Base-by-base conservation (phyloP, 2,113 vertebrate genomes). In the Syrrhaptes paradoxus region DNA sequence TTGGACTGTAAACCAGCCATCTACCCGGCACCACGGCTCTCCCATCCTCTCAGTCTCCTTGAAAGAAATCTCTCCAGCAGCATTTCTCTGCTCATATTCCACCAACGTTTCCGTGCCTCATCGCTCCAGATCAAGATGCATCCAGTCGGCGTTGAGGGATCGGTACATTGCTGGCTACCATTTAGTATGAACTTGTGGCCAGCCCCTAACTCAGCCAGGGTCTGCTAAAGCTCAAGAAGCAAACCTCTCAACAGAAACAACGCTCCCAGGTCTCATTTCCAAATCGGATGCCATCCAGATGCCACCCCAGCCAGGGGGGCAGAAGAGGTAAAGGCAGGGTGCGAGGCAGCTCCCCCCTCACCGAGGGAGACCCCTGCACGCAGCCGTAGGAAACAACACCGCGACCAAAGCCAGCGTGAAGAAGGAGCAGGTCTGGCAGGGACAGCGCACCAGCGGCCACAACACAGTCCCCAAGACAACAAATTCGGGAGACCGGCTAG, bases 181-280 rank as follows among this genome's bases (percentile, higher is more conserved):
- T 31, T 61, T 16, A 31, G 31, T 28, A 5, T 0, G 11, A 73
- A 36, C 36, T 0, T 6, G 57, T 7, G n/a, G 28, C 48, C 52
- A 67, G 71, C 36, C 52, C 61, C 28, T 7, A 45, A 31, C 11
- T 18, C 45, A 26, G 34, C 38, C 12, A 79, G 67, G 71, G 62
- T 68, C 57, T 29, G 43, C 67, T 8, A 65, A 36, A 43, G 54
- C 80, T 79, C 26, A 17, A 38, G 36, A 80, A 48, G 3, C 36
- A 87, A 58, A 49, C 11, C 46, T 43, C 65, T 10, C 20, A 48
- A 20, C 31, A 72, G 15, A 34, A n/a, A 22, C 58, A 9, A 45
- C 32, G 2, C 7, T 71, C 13, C 43, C 32, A 41, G 87, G 48
- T 63, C 38, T 21, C 6, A 11, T 0, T 67, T 51, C 76, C 68